Evolutionary conservation across 2,888 invertebrate genomes (phyloP).

Genomic region (Epiperipatus broadwayi): DNA sequence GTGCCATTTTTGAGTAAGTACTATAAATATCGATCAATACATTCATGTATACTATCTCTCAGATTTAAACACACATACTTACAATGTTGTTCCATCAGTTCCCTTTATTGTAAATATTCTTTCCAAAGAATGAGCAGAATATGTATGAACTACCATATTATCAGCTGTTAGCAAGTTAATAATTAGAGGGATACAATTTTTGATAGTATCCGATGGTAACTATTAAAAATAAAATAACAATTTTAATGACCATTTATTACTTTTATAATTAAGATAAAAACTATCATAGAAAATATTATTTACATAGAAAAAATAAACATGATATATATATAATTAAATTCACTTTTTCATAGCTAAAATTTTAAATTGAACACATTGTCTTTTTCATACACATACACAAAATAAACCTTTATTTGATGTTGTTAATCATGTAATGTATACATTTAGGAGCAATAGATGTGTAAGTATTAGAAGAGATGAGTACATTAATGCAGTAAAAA

Average conservation of each 20-base stretch:
- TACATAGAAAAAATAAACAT: conserved; percentile 11
- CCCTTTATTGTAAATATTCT: conserved; percentile 58
- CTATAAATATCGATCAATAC: too few species aligned
- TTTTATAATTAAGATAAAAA: too few species aligned
- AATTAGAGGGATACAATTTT: conserved; percentile 60
- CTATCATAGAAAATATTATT: background rate
- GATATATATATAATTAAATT: background rate
- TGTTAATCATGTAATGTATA: too few species aligned
- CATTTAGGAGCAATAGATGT: too few species aligned
- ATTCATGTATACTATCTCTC: conserved; percentile 7
- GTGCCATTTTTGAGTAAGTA: too few species aligned
- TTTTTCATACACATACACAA: too few species aligned
- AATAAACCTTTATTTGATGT: too few species aligned
- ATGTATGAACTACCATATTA: conserved; percentile 76
- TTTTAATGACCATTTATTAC: background rate
- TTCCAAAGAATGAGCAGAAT: conserved; percentile 79
- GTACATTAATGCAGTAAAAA: too few species aligned
- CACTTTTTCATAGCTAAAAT: background rate
- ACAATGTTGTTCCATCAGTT: conserved; percentile 37
- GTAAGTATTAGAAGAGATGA: too few species aligned
- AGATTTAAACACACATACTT: conserved; percentile 26
- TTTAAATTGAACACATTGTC: too few species aligned
- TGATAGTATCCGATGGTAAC: conserved; percentile 46
- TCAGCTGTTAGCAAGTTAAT: conserved; percentile 53
- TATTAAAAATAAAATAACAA: conserved; percentile 3